Conservation (phyloP, 2,113 vertebrate species). For the Recurvirostra avosetta region DNA sequence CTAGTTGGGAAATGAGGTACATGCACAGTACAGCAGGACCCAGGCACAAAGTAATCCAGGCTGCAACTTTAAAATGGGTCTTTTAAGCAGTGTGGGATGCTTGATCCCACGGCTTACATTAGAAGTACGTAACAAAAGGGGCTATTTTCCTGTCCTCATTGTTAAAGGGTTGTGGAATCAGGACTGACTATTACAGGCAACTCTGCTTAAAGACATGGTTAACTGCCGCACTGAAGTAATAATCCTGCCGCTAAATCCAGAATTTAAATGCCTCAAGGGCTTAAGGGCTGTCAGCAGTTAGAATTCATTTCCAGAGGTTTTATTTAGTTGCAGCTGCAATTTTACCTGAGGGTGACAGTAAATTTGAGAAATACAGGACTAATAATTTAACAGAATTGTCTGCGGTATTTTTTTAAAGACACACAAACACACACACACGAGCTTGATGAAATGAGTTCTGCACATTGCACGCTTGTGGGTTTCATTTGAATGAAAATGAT, state of each 20-base stretch:
- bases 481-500: conserved; percentile 37
- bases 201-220: conserved; percentile 1
- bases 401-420: conserved; percentile 7
- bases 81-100: neutral
- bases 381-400: conserved; percentile 26
- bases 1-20: neutral
- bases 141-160: neutral
- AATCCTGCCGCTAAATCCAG: conserved; percentile 57
- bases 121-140: neutral
- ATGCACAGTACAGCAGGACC: neutral
- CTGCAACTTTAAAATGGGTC: neutral
- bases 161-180: neutral
- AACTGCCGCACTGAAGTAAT: conserved; percentile 44
- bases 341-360: conserved; percentile 40
- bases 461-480: neutral
- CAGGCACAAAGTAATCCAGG: neutral
- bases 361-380: conserved; percentile 49
- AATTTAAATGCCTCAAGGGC: conserved; percentile 55
- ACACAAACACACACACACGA: neutral
- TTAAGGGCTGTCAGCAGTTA: conserved; percentile 14
- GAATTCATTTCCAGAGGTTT: conserved; percentile 26
- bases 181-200: neutral
- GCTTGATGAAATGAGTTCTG: neutral
- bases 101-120: neutral
- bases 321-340: conserved; percentile 51